Evolutionary conservation across 2,888 invertebrate genomes (phyloP).

Genomic region (Diabrotica balteata): DNA sequence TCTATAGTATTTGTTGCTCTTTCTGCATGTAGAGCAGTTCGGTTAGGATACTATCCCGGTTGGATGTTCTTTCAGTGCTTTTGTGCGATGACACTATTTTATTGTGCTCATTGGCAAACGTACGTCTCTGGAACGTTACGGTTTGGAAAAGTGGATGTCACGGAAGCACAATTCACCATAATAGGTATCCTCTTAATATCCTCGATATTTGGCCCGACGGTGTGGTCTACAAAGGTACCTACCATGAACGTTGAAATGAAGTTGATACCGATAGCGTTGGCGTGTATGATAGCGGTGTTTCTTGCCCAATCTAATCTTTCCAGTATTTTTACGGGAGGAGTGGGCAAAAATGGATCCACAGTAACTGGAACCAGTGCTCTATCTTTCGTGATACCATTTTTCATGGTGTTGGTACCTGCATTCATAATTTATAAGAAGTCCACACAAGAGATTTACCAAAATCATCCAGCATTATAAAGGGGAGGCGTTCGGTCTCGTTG

Average conservation of each 20-base stretch:
- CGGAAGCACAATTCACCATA: constrained; percentile 96
- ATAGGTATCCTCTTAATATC: constrained; percentile 88
- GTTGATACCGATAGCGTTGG: constrained; percentile 77
- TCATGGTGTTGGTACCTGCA: constrained; percentile 87
- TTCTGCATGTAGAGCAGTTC: constrained; percentile 93
- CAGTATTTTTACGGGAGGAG: constrained; percentile 88
- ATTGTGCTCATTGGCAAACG: constrained; percentile 99
- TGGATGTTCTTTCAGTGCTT: constrained; percentile 97
- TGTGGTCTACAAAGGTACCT: constrained; percentile 87
- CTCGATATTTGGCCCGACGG: constrained; percentile 81
- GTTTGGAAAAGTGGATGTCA: constrained; percentile 95
- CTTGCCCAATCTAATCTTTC: constrained; percentile 79
- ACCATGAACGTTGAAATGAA: constrained; percentile 77
- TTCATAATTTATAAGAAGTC: constrained; percentile 94
- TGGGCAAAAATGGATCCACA: constrained; percentile 98
- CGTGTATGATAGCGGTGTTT: constrained; percentile 75
- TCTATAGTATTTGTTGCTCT: constrained; percentile 97
- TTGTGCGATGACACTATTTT: constrained; percentile 94
- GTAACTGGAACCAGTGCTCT: constrained; percentile 96
- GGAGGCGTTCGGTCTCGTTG: constrained; percentile 95
- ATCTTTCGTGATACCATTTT: constrained; percentile 94
- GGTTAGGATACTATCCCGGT: constrained; percentile 88
- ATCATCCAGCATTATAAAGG: constrained; percentile 91
- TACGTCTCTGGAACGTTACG: constrained; percentile 95
- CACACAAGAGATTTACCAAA: constrained; percentile 82